These are phyloP conservation scores for Characodon lateralis DNA, from an alignment of 2,797 vertebrate species.

Conservation along the genomic window DNA sequence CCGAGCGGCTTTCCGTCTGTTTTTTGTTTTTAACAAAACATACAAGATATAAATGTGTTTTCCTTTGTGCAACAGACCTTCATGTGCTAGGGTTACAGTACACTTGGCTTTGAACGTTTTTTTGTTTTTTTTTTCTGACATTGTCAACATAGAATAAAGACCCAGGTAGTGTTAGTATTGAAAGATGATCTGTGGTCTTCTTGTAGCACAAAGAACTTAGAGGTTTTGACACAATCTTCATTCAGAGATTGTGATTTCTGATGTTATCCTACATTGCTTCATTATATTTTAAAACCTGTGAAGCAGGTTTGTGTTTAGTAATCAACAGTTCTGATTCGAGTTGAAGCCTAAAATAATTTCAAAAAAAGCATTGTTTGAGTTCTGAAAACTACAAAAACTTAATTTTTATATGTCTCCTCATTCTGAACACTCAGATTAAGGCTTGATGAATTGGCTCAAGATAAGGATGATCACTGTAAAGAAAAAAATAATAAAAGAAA, in stretches of 20 bases:
- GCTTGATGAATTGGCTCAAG: conserved; percentile 67
- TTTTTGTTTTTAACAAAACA: conserved; percentile 15
- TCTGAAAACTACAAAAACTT: neutral
- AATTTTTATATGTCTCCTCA: conserved; percentile 12
- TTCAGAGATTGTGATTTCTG: neutral
- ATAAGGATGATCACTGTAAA: conserved; percentile 22
- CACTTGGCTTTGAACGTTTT: conserved; percentile 69
- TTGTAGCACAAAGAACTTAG: conserved; percentile 12
- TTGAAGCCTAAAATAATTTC: neutral
- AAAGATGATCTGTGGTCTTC: conserved; percentile 8
- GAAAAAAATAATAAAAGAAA: conserved; percentile 72
- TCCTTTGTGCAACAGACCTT: conserved; percentile 72
- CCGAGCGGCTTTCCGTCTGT: conserved; percentile 76
- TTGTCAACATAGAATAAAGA: conserved; percentile 59
- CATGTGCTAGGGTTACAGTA: conserved; percentile 83
- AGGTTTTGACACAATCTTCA: neutral
- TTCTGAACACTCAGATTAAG: conserved; percentile 35
- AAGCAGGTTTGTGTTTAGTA: conserved; percentile 19
- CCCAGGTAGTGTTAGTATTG: conserved; percentile 35
- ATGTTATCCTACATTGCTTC: neutral
- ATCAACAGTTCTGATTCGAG: conserved; percentile 13
- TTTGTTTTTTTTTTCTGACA: conserved; percentile 60
- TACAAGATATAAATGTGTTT: conserved; percentile 70
- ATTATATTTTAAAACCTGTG: conserved; percentile 33
- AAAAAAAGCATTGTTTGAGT: neutral